Conservation (phyloP, 2,797 vertebrate species). For the Gymnodraco acuticeps region DNA sequence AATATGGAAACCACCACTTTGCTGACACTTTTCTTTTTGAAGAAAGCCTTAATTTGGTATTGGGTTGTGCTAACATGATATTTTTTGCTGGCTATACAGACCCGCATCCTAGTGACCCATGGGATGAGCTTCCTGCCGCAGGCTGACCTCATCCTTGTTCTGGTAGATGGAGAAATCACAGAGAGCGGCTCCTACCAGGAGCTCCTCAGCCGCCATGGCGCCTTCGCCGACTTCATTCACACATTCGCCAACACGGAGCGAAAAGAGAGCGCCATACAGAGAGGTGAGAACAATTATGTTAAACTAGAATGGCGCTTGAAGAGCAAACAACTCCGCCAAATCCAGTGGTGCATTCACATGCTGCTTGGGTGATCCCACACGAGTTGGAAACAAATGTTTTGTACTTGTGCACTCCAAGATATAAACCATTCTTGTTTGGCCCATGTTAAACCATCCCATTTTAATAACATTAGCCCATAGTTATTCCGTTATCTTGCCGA, state of each 20-base stretch:
- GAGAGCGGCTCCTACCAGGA: constrained; percentile 95
- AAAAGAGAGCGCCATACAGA: constrained; percentile 78
- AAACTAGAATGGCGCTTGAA: not conserved
- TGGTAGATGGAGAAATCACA: constrained; percentile 90
- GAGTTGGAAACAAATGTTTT: too few species aligned
- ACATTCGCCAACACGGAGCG: constrained; percentile 83
- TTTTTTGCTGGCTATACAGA: constrained; percentile 83
- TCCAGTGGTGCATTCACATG: too few species aligned
- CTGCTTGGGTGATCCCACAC: too few species aligned
- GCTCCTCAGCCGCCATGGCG: constrained; percentile 89
- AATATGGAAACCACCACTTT: constrained; percentile 56
- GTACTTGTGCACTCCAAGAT: too few species aligned
- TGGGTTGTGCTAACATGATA: constrained; percentile 53
- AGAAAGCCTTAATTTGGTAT: constrained; percentile 50
- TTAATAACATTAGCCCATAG: too few species aligned
- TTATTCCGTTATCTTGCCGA: too few species aligned
- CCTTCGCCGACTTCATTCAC: constrained; percentile 91
- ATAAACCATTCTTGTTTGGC: too few species aligned
- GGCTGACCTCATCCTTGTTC: constrained; percentile 90
- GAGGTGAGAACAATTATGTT: constrained; percentile 79
- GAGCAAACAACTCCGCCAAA: too few species aligned
- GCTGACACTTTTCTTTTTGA: constrained; percentile 51
- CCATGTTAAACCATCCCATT: too few species aligned
- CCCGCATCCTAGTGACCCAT: constrained; percentile 95
- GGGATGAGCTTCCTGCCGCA: constrained; percentile 91